Percentiles rank a stretch among this genome's conserved stretches.
Evolutionary conservation across 2,113 vertebrate genomes (phyloP).

Genomic region (Capricornis sumatraensis): DNA sequence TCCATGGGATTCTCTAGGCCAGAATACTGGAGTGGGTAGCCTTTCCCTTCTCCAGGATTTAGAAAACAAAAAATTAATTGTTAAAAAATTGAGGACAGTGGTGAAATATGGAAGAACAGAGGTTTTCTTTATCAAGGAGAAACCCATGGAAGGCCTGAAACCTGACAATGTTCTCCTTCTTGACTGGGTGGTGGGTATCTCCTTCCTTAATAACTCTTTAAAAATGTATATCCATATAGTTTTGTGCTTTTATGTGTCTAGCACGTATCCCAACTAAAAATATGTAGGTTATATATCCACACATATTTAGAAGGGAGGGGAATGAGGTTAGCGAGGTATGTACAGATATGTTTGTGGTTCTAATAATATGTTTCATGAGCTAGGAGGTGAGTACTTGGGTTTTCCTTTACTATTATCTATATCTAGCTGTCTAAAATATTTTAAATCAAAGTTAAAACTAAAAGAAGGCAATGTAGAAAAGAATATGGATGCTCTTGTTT

Average conservation of each 20-base stretch:
- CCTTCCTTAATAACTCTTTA: neutral
- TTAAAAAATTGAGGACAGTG: neutral
- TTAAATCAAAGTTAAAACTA: conserved; percentile 6
- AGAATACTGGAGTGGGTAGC: neutral
- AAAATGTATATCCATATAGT: neutral
- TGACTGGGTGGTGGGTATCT: neutral
- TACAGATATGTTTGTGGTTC: neutral
- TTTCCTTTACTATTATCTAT: neutral
- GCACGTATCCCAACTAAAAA: neutral
- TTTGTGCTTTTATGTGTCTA: neutral
- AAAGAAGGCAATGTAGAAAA: neutral
- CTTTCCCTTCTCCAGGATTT: neutral
- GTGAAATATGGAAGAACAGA: neutral
- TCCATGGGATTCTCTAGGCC: neutral
- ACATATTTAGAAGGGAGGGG: neutral
- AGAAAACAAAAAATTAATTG: neutral
- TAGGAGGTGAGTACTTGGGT: neutral
- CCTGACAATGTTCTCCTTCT: neutral
- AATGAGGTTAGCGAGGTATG: neutral
- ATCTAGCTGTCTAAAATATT: neutral
- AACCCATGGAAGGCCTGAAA: neutral
- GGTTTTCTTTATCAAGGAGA: neutral
- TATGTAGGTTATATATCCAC: neutral
- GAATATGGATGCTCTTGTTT: neutral
- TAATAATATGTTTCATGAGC: neutral